Conservation (phyloP, 2,888 invertebrate species). For the Protophormia terraenovae region DNA sequence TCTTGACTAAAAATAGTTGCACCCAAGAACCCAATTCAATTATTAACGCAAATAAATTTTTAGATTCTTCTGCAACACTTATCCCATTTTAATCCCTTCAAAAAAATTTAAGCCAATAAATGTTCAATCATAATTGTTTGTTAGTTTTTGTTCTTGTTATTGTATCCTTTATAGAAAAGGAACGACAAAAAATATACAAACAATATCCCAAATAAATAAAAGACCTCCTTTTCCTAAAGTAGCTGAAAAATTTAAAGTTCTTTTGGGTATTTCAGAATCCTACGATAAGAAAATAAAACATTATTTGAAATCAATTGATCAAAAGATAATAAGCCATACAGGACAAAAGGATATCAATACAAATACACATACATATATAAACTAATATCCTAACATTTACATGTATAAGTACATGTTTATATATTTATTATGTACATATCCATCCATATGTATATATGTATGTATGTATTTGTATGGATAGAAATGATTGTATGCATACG, state of each 20-base stretch:
- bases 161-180: not conserved
- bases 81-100: not conserved
- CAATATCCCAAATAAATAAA: conserved; percentile 23
- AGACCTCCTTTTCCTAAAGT: not conserved
- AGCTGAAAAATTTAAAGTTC: conserved; percentile 14
- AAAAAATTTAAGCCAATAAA: not conserved
- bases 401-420: not conserved
- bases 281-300: conserved; percentile 38
- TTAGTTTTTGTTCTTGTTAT: conserved; percentile 14
- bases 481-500: conserved; percentile 4
- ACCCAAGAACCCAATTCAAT: not conserved
- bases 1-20: not conserved
- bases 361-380: not conserved
- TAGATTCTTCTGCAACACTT: not conserved
- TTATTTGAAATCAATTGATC: conserved; percentile 52
- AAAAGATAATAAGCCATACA: conserved; percentile 50
- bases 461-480: not conserved
- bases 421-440: conserved; percentile 12
- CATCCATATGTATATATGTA: no score
- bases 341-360: conserved; percentile 11
- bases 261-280: conserved; percentile 19
- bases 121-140: conserved; percentile 1
- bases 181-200: not conserved
- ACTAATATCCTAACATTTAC: not conserved
- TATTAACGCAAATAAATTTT: not conserved